Conservation (phyloP, 2,888 invertebrate species). For the Yponomeuta sedellus region DNA sequence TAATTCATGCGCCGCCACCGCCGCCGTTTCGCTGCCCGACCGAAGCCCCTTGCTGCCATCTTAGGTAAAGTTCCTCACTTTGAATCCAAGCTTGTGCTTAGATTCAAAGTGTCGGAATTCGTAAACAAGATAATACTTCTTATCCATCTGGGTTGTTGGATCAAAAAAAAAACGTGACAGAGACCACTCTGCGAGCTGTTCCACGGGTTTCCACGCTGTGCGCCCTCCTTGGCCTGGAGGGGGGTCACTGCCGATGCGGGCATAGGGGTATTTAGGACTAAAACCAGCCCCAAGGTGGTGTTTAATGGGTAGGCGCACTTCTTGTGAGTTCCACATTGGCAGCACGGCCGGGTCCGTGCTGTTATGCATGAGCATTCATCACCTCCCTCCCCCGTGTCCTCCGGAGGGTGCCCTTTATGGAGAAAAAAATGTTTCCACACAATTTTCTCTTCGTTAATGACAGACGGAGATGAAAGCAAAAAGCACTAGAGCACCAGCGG, state of each 20-base stretch:
- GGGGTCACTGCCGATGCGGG: too few species aligned
- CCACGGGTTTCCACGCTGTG: slow-evolving; percentile 6
- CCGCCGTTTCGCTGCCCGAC: slow-evolving; percentile 27
- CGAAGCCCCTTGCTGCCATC: slow-evolving; percentile 30
- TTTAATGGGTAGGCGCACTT: too few species aligned
- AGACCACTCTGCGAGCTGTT: background rate
- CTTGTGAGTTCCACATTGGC: too few species aligned
- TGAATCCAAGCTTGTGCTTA: background rate
- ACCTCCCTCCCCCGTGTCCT: too few species aligned
- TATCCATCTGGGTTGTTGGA: background rate
- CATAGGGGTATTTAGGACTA: too few species aligned
- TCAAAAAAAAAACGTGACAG: background rate
- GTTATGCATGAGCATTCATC: too few species aligned
- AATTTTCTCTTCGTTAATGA: slow-evolving; percentile 13
- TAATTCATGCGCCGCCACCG: slow-evolving; percentile 43
- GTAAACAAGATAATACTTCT: background rate
- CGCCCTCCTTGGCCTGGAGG: too few species aligned
- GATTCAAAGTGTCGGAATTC: too few species aligned
- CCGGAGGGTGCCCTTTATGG: too few species aligned
- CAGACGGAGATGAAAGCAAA: slow-evolving; percentile 8
- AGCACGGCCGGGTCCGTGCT: too few species aligned
- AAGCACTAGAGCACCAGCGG: slow-evolving; percentile 8
- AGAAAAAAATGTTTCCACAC: slow-evolving; percentile 9
- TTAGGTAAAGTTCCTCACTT: slow-evolving; percentile 9
- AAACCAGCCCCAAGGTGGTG: too few species aligned